Evolutionary conservation across 1,140 invertebrate species (phyloP).

Genomic region (Papilio machaon): DNA sequence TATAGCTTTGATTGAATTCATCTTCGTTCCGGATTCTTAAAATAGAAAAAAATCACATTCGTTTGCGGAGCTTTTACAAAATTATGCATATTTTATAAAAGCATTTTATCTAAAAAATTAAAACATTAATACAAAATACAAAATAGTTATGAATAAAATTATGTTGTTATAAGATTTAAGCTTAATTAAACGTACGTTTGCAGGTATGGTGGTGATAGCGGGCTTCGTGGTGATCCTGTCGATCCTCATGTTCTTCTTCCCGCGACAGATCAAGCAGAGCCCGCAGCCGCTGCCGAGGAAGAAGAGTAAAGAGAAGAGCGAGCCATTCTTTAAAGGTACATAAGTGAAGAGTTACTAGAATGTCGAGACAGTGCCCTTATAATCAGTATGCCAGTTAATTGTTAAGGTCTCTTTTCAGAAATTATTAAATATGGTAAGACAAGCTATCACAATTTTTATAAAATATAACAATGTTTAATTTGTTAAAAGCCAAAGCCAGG

Average conservation of each 20-base stretch:
- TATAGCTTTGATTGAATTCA: not conserved
- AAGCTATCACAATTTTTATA: too few species aligned
- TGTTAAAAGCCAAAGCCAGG: not conserved
- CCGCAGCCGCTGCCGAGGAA: constrained; percentile 60
- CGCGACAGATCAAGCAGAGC: constrained; percentile 83
- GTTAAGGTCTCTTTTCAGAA: too few species aligned
- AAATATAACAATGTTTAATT: too few species aligned
- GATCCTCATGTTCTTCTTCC: constrained; percentile 94
- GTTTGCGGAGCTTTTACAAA: not conserved
- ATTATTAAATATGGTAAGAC: too few species aligned
- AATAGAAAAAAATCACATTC: not conserved
- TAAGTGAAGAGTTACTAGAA: not conserved
- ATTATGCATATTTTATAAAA: not conserved
- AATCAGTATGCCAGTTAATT: too few species aligned
- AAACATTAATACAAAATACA: not conserved
- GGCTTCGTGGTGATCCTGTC: constrained; percentile 90
- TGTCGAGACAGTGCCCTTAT: too few species aligned
- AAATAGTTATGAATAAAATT: not conserved
- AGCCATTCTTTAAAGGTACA: constrained; percentile 75
- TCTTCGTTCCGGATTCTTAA: constrained; percentile 11
- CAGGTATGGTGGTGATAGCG: constrained; percentile 91
- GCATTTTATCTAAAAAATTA: too few species aligned
- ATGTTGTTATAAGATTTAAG: not conserved
- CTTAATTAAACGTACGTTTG: constrained; percentile 45
- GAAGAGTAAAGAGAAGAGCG: constrained; percentile 63